Base-by-base conservation (phyloP, 1,140 invertebrate genomes). In the Atta texana region DNA sequence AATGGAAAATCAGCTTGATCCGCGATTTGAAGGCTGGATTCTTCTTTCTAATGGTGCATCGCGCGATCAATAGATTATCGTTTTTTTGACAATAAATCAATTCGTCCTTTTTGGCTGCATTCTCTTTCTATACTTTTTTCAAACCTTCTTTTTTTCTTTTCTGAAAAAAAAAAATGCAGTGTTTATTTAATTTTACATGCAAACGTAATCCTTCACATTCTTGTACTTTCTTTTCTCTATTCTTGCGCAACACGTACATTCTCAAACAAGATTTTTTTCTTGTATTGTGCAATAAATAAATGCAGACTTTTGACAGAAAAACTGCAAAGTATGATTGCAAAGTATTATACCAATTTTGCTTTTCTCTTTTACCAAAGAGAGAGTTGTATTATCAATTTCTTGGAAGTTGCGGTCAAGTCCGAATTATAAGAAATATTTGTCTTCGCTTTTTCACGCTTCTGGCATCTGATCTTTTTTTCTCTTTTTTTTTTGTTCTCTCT, bases 381-480 rank as follows among this genome's bases (percentile, higher is more conserved):
- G 57, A 77, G n/a, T 24, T 21, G 21, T 77, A 24, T 1, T 24
- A 64, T 12, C 18, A 49, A 66, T 31, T 78, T 78, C 39, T 78
- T 24, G 24, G 12, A 49, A 53, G 64, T 53, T 69, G 49, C 31
- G 31, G 49, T n/a, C 31, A n/a, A 31, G 28, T 81, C 49, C n/a
- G 66, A 39, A 81, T 69, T 55, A 51, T 49, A 69, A 80, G 49
- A 69, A 53, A 78, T 86, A 18, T 78, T 66, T 57, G 28, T 71
- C 59, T 39, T 28, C n/a, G 49, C 6, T 72, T 44, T 49, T 63
- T 63, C 53, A 76, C 39, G 18, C 55, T 80, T 77, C n/a, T 49
- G 53, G 31, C 64, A 59, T 61, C 53, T 75, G 57, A n/a, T 24
- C 24, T 12, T 77, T 49, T 24, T 7, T 6, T 49, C 14, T 63